Percentiles rank a stretch among this genome's conserved stretches.
Evolutionary conservation across 2,113 vertebrate genomes (phyloP).

Genomic region (Xyliphius kryptos): DNA sequence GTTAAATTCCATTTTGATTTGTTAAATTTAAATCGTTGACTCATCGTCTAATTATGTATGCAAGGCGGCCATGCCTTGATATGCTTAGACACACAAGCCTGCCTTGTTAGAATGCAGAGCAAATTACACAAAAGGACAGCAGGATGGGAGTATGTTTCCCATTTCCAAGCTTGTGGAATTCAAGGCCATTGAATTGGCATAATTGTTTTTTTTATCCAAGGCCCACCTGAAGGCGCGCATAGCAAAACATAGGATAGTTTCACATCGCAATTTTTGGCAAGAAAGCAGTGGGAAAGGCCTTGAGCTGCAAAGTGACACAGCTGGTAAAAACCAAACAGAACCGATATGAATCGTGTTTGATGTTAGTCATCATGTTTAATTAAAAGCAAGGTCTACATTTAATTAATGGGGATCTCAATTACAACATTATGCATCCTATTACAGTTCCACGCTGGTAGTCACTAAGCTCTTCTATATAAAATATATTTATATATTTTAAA

Average conservation of each 20-base stretch:
- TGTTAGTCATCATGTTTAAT: not conserved
- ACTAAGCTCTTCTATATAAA: too few species aligned
- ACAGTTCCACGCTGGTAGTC: too few species aligned
- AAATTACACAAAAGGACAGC: not conserved
- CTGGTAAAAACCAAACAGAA: slow-evolving; percentile 15
- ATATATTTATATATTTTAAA: too few species aligned
- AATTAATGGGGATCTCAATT: too few species aligned
- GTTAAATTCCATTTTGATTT: too few species aligned
- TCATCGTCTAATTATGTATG: too few species aligned
- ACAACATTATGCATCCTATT: too few species aligned
- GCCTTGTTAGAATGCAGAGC: not conserved
- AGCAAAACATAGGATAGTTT: slow-evolving; percentile 8
- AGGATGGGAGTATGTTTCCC: not conserved
- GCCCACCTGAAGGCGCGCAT: slow-evolving; percentile 8
- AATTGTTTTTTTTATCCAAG: not conserved
- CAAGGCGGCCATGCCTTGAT: not conserved
- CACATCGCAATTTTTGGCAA: slow-evolving; percentile 18
- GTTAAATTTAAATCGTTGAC: too few species aligned
- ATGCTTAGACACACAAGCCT: not conserved
- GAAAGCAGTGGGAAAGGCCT: slow-evolving; percentile 32
- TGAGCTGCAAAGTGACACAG: slow-evolving; percentile 27
- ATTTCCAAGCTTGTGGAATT: slow-evolving; percentile 18
- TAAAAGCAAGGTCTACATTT: not conserved
- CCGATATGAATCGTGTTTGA: not conserved
- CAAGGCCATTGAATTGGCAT: not conserved